Conservation (phyloP, 2,888 invertebrate genomes). For the Ischnus inquisitorius region DNA sequence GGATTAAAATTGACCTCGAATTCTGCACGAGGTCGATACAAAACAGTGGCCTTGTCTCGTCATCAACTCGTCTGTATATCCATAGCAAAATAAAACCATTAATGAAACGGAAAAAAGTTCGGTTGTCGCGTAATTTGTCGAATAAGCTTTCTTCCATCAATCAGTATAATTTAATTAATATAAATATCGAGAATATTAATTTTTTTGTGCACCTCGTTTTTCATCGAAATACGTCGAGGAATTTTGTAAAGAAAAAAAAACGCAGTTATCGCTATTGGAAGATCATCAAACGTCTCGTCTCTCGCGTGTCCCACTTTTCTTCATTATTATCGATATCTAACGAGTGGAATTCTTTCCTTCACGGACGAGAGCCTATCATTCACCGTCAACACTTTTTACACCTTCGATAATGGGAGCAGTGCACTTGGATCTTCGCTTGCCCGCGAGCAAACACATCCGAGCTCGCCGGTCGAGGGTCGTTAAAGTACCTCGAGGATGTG, state of each 20-base stretch:
- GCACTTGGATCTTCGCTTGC: background rate
- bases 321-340: background rate
- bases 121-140: no score
- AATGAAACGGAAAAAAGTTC: background rate
- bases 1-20: conserved; percentile 30
- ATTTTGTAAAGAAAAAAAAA: background rate
- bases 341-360: conserved; percentile 2
- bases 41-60: background rate
- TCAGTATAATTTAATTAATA: no score
- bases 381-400: conserved; percentile 12
- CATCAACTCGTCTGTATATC: background rate
- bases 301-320: background rate
- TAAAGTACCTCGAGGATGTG: conserved; percentile 8
- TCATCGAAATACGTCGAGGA: background rate
- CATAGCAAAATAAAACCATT: background rate
- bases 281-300: background rate
- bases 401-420: conserved; percentile 36
- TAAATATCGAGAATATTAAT: background rate
- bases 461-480: conserved; percentile 13
- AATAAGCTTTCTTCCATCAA: no score
- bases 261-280: background rate
- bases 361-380: conserved; percentile 5
- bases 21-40: background rate
- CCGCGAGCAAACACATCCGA: conserved; percentile 43
- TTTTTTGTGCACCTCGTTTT: background rate